phyloP scores from a whole-genome alignment of 2,888 invertebrate genomes.

The Halictus quadricinctus region DNA sequence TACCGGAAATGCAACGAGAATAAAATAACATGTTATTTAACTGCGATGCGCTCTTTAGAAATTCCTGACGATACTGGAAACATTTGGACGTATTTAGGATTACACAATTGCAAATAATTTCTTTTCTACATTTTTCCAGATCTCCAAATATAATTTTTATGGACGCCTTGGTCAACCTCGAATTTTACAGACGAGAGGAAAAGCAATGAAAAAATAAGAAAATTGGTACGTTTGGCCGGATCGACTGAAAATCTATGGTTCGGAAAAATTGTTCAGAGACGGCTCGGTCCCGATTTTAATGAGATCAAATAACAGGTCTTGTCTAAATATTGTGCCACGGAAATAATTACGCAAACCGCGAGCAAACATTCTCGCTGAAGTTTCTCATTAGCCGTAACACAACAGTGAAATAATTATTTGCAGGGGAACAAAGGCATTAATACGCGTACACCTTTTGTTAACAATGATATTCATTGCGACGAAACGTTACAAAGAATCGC shows the following conservation, averaged over 20 bases:
- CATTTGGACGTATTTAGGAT: too few species aligned
- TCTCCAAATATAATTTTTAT: too few species aligned
- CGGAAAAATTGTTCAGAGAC: background rate
- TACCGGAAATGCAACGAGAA: too few species aligned
- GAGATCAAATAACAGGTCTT: background rate
- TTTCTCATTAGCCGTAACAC: slow-evolving; percentile 1
- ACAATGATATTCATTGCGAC: background rate
- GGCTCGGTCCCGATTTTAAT: background rate
- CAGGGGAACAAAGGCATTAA: background rate
- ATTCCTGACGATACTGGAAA: too few species aligned
- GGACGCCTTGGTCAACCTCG: too few species aligned
- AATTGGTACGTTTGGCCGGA: background rate
- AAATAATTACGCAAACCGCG: slow-evolving; percentile 1
- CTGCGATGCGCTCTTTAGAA: too few species aligned
- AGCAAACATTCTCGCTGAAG: background rate
- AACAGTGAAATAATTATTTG: background rate
- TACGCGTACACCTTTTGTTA: background rate
- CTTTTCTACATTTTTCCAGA: too few species aligned
- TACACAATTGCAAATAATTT: too few species aligned
- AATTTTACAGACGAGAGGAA: too few species aligned
- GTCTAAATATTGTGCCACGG: background rate
- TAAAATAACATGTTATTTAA: too few species aligned
- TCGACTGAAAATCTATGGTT: too few species aligned
- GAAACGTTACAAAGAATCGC: background rate
- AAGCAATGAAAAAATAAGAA: too few species aligned